Evolutionary conservation across 2,888 invertebrate species (phyloP).

Genomic region (Agrotis exclamationis): DNA sequence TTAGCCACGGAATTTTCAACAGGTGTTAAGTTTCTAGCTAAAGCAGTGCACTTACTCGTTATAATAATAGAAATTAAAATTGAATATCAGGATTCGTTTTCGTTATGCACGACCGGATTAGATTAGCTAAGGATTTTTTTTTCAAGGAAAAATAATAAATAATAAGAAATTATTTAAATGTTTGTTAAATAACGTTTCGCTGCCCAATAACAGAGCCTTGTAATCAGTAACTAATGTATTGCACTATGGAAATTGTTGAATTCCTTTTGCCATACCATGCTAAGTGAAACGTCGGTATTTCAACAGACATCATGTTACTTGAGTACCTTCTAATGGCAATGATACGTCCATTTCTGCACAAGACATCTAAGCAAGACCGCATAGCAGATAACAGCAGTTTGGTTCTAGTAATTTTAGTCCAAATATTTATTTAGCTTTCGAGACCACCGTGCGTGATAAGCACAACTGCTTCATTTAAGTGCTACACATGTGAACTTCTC

Average conservation of each 20-base stretch:
- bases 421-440: constrained; percentile 28
- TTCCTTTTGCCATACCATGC: neutral
- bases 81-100: constrained; percentile 1
- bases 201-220: constrained; percentile 7
- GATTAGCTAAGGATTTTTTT: neutral
- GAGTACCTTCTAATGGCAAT: constrained; percentile 11
- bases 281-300: constrained; percentile 12
- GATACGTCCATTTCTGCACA: neutral
- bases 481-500: constrained; percentile 6
- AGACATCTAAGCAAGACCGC: neutral
- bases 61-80: constrained; percentile 2
- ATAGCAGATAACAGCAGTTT: neutral
- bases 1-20: constrained; percentile 43
- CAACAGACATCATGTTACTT: neutral
- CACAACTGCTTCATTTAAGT: neutral
- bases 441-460: constrained; percentile 11
- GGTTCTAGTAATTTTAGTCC: constrained; percentile 1
- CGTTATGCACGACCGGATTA: neutral
- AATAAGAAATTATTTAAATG: too few relatives aligned
- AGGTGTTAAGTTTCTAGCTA: constrained; percentile 26
- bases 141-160: neutral
- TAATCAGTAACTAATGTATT: constrained; percentile 13
- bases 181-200: neutral
- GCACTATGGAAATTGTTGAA: constrained; percentile 18
- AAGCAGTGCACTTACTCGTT: neutral